Conservation (phyloP, 2,797 vertebrate genomes). For the Streptopelia turtur region DNA sequence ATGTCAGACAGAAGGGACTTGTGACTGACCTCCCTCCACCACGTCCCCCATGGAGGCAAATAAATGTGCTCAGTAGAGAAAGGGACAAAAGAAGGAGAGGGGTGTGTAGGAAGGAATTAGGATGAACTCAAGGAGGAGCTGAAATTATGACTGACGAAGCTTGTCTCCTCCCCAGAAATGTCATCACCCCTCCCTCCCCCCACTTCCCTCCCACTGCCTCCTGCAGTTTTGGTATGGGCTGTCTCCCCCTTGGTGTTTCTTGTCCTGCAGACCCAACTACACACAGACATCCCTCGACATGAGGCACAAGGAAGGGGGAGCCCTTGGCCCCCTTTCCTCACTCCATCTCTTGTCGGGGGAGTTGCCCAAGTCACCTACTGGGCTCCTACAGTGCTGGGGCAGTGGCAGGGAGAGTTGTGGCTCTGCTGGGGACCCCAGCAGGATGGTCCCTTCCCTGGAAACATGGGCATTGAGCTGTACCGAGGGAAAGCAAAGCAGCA, state of each 20-base stretch:
- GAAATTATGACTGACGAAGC: neutral
- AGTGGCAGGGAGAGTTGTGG: neutral
- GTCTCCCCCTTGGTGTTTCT: neutral
- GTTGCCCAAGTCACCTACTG: neutral
- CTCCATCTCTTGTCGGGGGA: neutral
- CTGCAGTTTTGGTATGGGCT: neutral
- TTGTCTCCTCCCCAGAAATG: neutral
- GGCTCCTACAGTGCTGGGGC: neutral
- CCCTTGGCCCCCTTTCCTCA: neutral
- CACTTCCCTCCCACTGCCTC: neutral
- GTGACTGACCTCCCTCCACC: neutral
- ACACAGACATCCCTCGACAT: neutral
- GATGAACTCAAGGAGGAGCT: neutral
- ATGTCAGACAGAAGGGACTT: neutral
- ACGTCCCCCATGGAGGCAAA: neutral
- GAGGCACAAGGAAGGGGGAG: rapidly evolving
- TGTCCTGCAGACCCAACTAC: neutral
- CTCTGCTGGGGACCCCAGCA: neutral
- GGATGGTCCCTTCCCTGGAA: neutral
- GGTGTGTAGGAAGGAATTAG: neutral
- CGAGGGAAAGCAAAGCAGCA: neutral
- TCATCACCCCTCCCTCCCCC: neutral
- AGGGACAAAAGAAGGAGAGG: neutral
- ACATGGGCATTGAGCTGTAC: neutral
- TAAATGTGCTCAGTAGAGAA: neutral